Conservation (phyloP, 2,113 vertebrate species). For the Muntiacus muntjak region DNA sequence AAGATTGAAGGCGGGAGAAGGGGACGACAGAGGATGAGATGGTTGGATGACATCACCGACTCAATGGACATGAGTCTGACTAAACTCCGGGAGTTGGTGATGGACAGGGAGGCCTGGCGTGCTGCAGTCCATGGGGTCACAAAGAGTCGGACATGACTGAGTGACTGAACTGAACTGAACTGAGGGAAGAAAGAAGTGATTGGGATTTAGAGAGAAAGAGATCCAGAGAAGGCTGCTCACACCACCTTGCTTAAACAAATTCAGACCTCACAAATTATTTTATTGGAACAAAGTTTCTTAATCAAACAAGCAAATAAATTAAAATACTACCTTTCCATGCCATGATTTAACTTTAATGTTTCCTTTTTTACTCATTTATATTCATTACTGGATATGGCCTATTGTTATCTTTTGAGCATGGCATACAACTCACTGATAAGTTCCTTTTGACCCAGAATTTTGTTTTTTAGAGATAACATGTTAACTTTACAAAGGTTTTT, state of each 20-base stretch:
- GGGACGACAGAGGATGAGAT: background rate
- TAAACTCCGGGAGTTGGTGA: background rate
- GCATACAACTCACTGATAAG: background rate
- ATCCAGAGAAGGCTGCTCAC: background rate
- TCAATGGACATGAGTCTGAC: background rate
- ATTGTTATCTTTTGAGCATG: background rate
- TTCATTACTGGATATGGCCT: background rate
- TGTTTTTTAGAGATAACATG: background rate
- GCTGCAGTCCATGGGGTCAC: accelerated
- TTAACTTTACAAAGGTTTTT: background rate
- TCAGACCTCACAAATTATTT: background rate
- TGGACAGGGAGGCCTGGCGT: background rate
- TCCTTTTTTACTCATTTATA: background rate
- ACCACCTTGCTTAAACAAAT: background rate
- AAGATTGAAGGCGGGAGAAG: background rate
- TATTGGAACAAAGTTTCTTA: background rate
- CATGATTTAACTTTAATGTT: background rate
- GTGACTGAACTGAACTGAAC: background rate
- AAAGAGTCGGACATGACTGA: background rate
- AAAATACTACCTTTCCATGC: background rate
- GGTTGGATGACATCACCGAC: background rate
- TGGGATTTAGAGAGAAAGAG: background rate
- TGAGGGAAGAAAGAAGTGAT: background rate
- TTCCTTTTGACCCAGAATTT: background rate
- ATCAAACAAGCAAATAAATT: background rate